These are phyloP conservation scores for Centropristis striata DNA, from an alignment of 2,113 vertebrate species.

Conservation along the genomic window DNA sequence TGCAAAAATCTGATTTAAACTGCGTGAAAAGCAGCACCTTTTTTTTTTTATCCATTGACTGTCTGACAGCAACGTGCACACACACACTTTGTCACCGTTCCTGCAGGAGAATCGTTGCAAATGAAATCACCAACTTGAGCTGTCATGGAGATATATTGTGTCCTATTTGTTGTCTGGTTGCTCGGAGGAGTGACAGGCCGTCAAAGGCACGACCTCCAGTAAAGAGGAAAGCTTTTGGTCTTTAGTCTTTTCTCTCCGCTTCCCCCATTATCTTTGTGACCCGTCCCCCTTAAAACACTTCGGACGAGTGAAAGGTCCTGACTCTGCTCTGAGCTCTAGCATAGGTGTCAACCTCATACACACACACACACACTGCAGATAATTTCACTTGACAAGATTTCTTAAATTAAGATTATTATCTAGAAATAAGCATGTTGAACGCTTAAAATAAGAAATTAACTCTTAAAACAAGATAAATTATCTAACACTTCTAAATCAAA, in stretches of 20 bases:
- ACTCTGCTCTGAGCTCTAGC: constrained; percentile 63
- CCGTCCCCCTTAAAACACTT: constrained; percentile 75
- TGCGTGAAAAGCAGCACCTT: too few species aligned
- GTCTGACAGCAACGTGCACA: background rate
- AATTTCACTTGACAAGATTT: too few species aligned
- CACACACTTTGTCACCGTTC: background rate
- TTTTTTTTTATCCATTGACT: constrained; percentile 15
- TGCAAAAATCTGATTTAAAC: too few species aligned
- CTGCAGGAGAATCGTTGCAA: background rate
- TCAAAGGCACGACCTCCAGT: constrained; percentile 59
- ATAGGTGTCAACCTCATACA: constrained; percentile 69
- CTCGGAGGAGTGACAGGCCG: constrained; percentile 59
- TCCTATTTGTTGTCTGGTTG: constrained; percentile 54
- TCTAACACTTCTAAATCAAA: too few species aligned
- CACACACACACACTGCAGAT: too few species aligned
- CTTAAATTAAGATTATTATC: too few species aligned
- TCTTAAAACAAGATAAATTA: too few species aligned
- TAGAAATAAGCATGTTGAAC: too few species aligned
- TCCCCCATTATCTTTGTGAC: constrained; percentile 75
- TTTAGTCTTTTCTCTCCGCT: constrained; percentile 59
- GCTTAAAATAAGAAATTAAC: too few species aligned
- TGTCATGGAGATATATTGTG: constrained; percentile 61
- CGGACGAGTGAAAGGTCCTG: constrained; percentile 76
- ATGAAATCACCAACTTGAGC: constrained; percentile 46
- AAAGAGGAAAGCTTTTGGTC: constrained; percentile 63